Percentiles rank a stretch among this genome's conserved stretches.
Conservation (phyloP, 37 sponge, comb jelly and placozoan species). For the Axinella damicornis region DNA sequence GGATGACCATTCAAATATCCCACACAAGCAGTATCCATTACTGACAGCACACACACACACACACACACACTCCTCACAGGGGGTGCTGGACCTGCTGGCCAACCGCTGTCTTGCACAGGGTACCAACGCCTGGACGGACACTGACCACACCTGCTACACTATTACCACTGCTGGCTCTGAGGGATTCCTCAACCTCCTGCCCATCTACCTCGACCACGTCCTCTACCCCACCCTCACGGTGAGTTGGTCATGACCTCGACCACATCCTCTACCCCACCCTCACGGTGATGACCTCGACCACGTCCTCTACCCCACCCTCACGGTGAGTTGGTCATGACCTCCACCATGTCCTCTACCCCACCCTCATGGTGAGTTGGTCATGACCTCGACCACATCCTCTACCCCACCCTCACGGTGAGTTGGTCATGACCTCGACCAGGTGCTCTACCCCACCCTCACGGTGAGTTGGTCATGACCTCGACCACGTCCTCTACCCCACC, state of each 20-base stretch:
- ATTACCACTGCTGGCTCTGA: slow-evolving; percentile 91
- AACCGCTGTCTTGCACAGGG: slow-evolving; percentile 95
- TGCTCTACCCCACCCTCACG: slow-evolving; percentile 98
- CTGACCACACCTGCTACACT: slow-evolving; percentile 98
- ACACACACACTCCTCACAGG: too few species aligned
- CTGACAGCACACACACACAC: too few species aligned
- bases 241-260: slow-evolving; percentile 61
- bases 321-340: too few species aligned
- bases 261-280: slow-evolving; percentile 98
- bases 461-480: too few species aligned
- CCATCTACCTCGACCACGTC: slow-evolving; percentile 96
- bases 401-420: too few species aligned
- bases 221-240: slow-evolving; percentile 97
- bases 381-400: slow-evolving; percentile 98
- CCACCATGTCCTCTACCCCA: slow-evolving; percentile 97
- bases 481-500: slow-evolving; percentile 98
- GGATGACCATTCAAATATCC: background rate
- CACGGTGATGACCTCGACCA: slow-evolving; percentile 98
- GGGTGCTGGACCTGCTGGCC: slow-evolving; percentile 91
- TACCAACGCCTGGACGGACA: slow-evolving; percentile 99
- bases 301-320: slow-evolving; percentile 97
- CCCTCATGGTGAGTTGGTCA: too few species aligned
- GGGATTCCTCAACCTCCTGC: slow-evolving; percentile 93
- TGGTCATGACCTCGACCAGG: slow-evolving; percentile 97
- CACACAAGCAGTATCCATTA: too few species aligned